Evolutionary conservation across 1,140 invertebrate species (phyloP).

Genomic region (Bombyx mori): ASM3026992v2 NC_085117.1:2042501-2043000

Average conservation of each 20-base stretch:
- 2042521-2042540: too few species aligned
- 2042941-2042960: conserved; percentile 7
- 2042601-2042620: not conserved
- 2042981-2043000: too few species aligned
- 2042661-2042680: not conserved
- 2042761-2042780: conserved; percentile 1
- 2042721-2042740: not conserved
- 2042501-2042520: too few species aligned
- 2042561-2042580: too few species aligned
- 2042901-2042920: conserved; percentile 10
- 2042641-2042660: not conserved
- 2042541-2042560: too few species aligned
- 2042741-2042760: not conserved
- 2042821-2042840: conserved; percentile 4
- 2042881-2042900: conserved; percentile 9
- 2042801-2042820: conserved; percentile 4
- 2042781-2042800: not conserved
- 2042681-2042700: not conserved
- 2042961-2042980: too few species aligned
- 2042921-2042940: conserved; percentile 6
- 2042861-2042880: conserved; percentile 1
- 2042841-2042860: conserved; percentile 3
- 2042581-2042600: too few species aligned
- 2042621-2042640: conserved; percentile 1
- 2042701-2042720: too few species aligned